phyloP scores from a whole-genome alignment of 2,797 vertebrate genomes.

The Heterohyrax brucei region DNA sequence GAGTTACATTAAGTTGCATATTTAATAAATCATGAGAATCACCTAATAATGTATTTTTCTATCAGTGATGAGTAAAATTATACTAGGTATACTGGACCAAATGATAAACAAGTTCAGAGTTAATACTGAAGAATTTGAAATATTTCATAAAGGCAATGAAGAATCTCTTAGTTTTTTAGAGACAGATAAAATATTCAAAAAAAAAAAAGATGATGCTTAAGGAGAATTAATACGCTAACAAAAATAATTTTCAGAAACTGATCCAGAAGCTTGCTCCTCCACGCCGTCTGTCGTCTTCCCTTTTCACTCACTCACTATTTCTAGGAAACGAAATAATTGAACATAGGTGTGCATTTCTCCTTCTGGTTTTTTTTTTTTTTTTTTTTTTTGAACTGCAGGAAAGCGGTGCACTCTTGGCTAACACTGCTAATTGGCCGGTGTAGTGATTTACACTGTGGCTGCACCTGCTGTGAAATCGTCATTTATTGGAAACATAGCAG shows the following conservation, averaged over 20 bases:
- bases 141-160: not conserved
- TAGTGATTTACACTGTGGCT: not conserved
- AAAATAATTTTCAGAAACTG: not conserved
- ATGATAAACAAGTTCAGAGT: not conserved
- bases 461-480: not conserved
- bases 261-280: not conserved
- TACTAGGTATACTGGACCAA: not conserved
- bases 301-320: not conserved
- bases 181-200: not conserved
- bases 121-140: not conserved
- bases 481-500: conserved; percentile 21
- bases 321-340: not conserved
- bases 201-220: not conserved
- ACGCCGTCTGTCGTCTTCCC: not conserved
- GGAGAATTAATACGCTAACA: not conserved
- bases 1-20: not conserved
- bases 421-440: not conserved
- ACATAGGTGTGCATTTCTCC: not conserved
- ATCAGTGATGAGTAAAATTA: not conserved
- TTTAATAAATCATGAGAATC: not conserved
- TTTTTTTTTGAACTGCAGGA: not conserved
- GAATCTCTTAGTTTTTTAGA: not conserved
- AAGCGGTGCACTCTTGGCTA: not conserved
- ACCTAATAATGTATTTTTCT: not conserved
- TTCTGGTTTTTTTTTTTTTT: not conserved